Percentiles rank a stretch among this genome's conserved stretches.
These are phyloP conservation scores for Enteromius radiatus DNA, from an alignment of 2,797 vertebrate species.

Conservation along the genomic window DNA sequence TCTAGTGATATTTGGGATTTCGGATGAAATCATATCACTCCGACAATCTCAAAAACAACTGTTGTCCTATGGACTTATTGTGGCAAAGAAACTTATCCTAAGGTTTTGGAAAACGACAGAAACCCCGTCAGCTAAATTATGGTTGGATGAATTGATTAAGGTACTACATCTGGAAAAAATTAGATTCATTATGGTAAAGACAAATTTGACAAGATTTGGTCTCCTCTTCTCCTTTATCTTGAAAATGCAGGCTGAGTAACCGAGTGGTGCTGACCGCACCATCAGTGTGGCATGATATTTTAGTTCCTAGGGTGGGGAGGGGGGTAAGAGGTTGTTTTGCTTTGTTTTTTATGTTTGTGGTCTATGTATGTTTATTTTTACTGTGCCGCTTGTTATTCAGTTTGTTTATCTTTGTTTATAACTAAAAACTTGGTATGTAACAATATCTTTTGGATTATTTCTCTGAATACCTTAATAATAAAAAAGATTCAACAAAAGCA, in stretches of 20 bases:
- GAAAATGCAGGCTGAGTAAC: not conserved
- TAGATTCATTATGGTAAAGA: not conserved
- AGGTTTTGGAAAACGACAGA: not conserved
- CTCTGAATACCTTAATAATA: no score
- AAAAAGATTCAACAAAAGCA: no score
- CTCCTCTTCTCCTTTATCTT: not conserved
- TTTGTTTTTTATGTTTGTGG: not conserved
- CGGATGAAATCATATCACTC: not conserved
- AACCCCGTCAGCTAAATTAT: not conserved
- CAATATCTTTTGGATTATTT: no score
- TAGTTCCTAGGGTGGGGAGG: not conserved
- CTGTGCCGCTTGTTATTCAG: no score
- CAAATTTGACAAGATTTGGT: not conserved
- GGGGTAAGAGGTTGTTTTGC: not conserved
- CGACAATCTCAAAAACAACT: not conserved
- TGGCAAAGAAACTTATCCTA: not conserved
- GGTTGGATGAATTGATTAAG: not conserved
- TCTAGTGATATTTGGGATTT: not conserved
- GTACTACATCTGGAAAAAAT: not conserved
- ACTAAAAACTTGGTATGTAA: no score
- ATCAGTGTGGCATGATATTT: not conserved
- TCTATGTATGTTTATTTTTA: not conserved
- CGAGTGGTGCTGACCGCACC: not conserved
- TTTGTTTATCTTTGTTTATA: no score
- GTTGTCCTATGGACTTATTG: not conserved